Evolutionary conservation across 2,888 invertebrate species (phyloP).

Genomic region (Frankliniella fusca): DNA sequence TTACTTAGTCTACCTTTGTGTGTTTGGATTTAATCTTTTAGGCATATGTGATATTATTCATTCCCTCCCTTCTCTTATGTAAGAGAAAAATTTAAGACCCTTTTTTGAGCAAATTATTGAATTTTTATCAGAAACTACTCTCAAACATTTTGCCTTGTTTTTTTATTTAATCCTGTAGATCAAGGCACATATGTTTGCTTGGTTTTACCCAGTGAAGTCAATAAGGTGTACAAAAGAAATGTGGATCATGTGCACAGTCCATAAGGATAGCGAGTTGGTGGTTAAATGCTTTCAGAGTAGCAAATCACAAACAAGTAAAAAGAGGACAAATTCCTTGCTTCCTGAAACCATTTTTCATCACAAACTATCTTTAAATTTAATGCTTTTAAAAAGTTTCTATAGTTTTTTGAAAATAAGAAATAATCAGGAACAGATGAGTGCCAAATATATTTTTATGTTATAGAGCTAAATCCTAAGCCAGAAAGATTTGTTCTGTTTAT

Average conservation of each 20-base stretch:
- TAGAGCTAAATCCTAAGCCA: not conserved
- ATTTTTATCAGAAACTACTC: not conserved
- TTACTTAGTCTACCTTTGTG: not conserved
- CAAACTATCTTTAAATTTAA: no score
- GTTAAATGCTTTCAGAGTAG: not conserved
- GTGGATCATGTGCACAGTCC: not conserved
- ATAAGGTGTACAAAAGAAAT: not conserved
- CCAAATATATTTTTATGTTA: not conserved
- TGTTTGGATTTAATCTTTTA: not conserved
- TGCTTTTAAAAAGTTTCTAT: no score
- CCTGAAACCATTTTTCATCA: not conserved
- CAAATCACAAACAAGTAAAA: not conserved
- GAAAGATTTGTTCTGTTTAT: not conserved
- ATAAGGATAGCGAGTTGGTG: not conserved
- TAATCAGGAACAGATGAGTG: no score
- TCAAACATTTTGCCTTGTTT: not conserved
- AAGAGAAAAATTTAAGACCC: not conserved
- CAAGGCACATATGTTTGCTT: not conserved
- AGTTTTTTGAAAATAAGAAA: no score
- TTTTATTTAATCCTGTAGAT: not conserved
- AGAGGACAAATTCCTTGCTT: not conserved
- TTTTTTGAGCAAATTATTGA: not conserved
- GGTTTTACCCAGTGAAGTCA: not conserved
- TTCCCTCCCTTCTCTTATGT: not conserved
- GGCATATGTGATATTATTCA: not conserved